Conservation (phyloP, 2,888 invertebrate genomes). For the Drosophila barbarae region DNA sequence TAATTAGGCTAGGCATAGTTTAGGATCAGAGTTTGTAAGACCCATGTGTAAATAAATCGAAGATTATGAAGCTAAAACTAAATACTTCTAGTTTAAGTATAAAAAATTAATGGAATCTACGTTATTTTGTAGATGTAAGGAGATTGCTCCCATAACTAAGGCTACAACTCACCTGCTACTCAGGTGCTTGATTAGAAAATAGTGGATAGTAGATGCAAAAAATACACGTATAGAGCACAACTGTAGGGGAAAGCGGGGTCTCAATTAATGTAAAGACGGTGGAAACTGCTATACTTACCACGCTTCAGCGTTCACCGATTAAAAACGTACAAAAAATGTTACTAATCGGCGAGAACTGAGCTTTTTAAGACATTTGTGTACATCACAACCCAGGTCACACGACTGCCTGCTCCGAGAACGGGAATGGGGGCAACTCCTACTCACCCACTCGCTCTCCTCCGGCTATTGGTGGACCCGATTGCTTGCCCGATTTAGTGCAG, state of each 20-base stretch:
- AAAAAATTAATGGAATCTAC: background rate
- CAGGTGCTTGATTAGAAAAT: conserved; percentile 2
- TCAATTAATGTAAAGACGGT: background rate
- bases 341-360: conserved; percentile 26
- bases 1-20: conserved; percentile 14
- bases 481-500: background rate
- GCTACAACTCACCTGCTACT: background rate
- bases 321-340: conserved; percentile 53
- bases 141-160: background rate
- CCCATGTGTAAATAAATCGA: conserved; percentile 33
- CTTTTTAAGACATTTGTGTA: conserved; percentile 41
- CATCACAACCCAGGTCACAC: conserved; percentile 22
- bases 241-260: background rate
- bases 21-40: conserved; percentile 19
- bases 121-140: no score
- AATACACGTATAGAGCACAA: conserved; percentile 44
- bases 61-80: conserved; percentile 2
- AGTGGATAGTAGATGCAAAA: conserved; percentile 22
- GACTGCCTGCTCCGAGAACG: conserved; percentile 36
- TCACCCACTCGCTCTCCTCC: conserved; percentile 11
- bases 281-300: conserved; percentile 48
- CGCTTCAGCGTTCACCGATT: conserved; percentile 37
- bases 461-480: background rate
- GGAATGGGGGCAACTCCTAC: conserved; percentile 4
- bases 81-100: background rate